phyloP scores from a whole-genome alignment of 2,888 invertebrate species.

The Atrina japonica region DNA sequence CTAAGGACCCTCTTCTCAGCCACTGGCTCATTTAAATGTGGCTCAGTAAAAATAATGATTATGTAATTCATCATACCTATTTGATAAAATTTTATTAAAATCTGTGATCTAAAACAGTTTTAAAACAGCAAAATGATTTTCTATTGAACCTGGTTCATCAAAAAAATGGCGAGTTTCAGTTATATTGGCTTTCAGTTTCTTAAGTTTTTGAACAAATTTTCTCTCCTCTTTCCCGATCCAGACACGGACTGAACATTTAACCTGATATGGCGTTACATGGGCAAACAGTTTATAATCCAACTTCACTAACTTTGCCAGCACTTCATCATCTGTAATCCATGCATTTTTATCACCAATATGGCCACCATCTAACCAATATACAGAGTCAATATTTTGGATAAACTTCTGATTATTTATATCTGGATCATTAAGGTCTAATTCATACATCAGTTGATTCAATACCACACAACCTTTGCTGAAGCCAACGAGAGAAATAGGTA shows the following conservation, averaged over 20 bases:
- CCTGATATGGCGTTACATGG: slow-evolving; percentile 95
- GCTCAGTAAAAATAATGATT: too few relatives aligned
- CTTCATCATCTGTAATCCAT: slow-evolving; percentile 90
- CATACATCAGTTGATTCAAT: slow-evolving; percentile 93
- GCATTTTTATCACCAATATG: slow-evolving; percentile 93
- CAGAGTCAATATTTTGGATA: slow-evolving; percentile 84
- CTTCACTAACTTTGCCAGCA: slow-evolving; percentile 87
- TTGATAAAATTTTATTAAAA: too few relatives aligned
- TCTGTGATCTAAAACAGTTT: slow-evolving; percentile 40
- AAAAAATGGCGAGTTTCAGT: slow-evolving; percentile 85
- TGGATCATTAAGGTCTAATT: slow-evolving; percentile 83
- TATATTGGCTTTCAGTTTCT: slow-evolving; percentile 86
- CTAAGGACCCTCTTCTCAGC: too few relatives aligned
- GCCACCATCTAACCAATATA: slow-evolving; percentile 96
- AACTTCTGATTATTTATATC: slow-evolving; percentile 79
- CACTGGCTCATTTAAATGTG: too few relatives aligned
- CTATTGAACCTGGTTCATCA: slow-evolving; percentile 83
- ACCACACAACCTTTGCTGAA: slow-evolving; percentile 97
- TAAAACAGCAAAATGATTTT: slow-evolving; percentile 87
- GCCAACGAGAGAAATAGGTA: slow-evolving; percentile 84
- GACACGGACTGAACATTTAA: slow-evolving; percentile 88
- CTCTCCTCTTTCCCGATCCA: slow-evolving; percentile 93
- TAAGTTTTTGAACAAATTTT: slow-evolving; percentile 87
- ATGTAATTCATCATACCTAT: too few relatives aligned
- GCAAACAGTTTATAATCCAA: slow-evolving; percentile 86